Evolutionary conservation across 2,797 vertebrate species (phyloP).

Genomic region (Nannoperca obscura): DNA sequence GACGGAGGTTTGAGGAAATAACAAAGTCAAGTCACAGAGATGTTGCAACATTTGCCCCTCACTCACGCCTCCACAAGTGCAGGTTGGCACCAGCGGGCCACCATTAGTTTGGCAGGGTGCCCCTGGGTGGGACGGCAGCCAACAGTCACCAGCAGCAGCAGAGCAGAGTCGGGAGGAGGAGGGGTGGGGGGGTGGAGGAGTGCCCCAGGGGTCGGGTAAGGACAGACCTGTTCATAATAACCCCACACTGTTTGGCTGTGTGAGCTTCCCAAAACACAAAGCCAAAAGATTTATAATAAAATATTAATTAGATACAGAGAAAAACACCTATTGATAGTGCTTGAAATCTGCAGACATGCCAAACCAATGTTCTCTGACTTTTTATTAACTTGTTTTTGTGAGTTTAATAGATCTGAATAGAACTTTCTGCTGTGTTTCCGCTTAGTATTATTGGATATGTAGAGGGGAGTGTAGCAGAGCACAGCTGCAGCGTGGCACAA

Average conservation of each 20-base stretch:
- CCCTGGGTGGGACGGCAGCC: slow-evolving; percentile 15
- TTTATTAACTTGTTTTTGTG: not conserved
- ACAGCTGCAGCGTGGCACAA: not conserved
- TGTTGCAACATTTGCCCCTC: not conserved
- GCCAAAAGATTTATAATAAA: not conserved
- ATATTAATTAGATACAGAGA: not conserved
- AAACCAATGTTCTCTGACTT: not conserved
- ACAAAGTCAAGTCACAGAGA: slow-evolving; percentile 1
- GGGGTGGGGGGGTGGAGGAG: slow-evolving; percentile 15
- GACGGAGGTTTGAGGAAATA: not conserved
- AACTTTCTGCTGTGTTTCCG: not conserved
- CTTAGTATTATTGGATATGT: not conserved
- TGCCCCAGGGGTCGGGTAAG: slow-evolving; percentile 46
- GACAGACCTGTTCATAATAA: slow-evolving; percentile 42
- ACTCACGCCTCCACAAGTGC: not conserved
- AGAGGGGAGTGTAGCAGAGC: not conserved
- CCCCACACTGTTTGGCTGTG: slow-evolving; percentile 1
- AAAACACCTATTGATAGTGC: not conserved
- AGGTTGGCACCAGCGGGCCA: slow-evolving; percentile 10
- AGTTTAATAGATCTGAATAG: not conserved
- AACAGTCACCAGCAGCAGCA: not conserved
- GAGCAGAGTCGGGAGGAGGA: not conserved
- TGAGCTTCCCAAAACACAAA: not conserved
- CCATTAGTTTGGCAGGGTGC: slow-evolving; percentile 11
- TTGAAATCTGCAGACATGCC: not conserved